Conservation (phyloP, 2,797 vertebrate genomes). For the Sebastes itinus region DNA sequence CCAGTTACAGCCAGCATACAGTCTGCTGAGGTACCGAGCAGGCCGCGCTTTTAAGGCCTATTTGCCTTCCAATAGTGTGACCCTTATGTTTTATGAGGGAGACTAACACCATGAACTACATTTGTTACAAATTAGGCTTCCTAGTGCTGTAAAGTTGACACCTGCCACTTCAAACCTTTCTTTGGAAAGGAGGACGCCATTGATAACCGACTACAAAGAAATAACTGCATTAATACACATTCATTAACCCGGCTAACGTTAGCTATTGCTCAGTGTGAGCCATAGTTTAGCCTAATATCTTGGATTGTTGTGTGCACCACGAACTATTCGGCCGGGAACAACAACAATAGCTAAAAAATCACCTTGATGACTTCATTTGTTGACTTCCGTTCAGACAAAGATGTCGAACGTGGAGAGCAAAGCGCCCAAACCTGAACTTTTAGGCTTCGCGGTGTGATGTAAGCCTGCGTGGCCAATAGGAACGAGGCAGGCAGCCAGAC, state of each 20-base stretch:
- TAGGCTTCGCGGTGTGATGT: not conserved
- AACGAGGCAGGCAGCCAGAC: not conserved
- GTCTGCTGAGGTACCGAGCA: not conserved
- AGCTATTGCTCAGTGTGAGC: not conserved
- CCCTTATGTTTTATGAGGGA: slow-evolving; percentile 66
- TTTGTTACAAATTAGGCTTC: slow-evolving; percentile 79
- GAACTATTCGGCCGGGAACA: not conserved
- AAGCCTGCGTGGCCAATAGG: not conserved
- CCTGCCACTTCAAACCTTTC: slow-evolving; percentile 77
- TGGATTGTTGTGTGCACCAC: not conserved
- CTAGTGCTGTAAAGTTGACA: slow-evolving; percentile 73
- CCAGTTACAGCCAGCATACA: not conserved
- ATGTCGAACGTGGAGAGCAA: too few species aligned
- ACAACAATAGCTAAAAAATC: not conserved
- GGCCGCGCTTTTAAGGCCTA: slow-evolving; percentile 16
- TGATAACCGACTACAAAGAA: slow-evolving; percentile 5
- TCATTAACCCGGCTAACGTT: not conserved
- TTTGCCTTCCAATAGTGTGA: slow-evolving; percentile 49
- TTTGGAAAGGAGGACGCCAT: slow-evolving; percentile 21
- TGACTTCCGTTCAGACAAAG: too few species aligned
- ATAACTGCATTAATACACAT: not conserved
- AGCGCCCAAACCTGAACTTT: not conserved
- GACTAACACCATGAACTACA: slow-evolving; percentile 68
- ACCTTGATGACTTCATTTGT: fast-evolving
- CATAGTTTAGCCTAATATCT: not conserved